These are phyloP conservation scores for Bos taurus DNA, from an alignment of 2,113 vertebrate species.

Conservation along the genomic window DNA sequence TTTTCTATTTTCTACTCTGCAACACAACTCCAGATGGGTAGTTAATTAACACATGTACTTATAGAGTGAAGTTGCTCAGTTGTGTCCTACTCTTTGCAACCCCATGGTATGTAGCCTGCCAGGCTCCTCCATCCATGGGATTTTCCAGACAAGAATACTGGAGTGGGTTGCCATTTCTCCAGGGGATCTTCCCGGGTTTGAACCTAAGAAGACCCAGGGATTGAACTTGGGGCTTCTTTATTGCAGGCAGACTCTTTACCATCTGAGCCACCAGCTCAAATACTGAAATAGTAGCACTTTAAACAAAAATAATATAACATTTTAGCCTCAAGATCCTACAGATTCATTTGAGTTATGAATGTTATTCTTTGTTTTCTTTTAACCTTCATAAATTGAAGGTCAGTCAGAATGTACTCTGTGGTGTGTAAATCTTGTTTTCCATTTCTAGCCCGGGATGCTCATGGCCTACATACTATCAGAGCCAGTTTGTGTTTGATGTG, in stretches of 20 bases:
- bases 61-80: background rate
- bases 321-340: background rate
- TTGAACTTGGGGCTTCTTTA: background rate
- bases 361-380: constrained; percentile 12
- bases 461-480: background rate
- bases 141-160: background rate
- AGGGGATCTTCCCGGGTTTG: background rate
- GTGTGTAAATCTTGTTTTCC: background rate
- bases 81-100: background rate
- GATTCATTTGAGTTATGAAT: background rate
- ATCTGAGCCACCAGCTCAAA: background rate
- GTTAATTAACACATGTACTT: constrained; percentile 3
- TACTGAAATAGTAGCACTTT: background rate
- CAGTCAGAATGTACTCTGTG: background rate
- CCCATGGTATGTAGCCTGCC: background rate
- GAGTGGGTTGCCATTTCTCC: background rate
- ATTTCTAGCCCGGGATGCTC: background rate
- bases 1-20: constrained; percentile 1
- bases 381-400: background rate
- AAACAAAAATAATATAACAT: background rate
- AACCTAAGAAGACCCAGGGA: background rate
- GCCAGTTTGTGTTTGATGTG: background rate
- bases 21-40: background rate
- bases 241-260: background rate
- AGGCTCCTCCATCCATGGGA: background rate